phyloP scores from a whole-genome alignment of 2,888 invertebrate species.

The Cantharis rustica region DNA sequence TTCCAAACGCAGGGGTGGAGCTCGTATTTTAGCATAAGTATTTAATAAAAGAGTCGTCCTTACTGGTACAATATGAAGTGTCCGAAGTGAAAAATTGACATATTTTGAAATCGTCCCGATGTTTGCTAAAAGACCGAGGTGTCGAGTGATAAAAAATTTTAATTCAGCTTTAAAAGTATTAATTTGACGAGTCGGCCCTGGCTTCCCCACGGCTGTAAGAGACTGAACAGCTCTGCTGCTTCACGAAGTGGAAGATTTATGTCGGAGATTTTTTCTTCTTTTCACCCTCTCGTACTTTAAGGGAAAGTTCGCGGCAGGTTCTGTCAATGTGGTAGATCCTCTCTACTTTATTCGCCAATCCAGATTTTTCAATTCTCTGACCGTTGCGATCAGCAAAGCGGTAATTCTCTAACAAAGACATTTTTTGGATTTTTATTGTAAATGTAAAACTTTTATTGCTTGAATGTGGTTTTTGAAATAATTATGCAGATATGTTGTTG shows the following conservation, averaged over 20 bases:
- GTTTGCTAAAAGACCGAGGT: background rate
- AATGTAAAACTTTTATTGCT: background rate
- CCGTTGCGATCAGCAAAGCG: constrained; percentile 21
- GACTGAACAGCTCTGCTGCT: constrained; percentile 33
- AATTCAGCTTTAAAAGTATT: background rate
- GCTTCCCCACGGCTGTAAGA: constrained; percentile 23
- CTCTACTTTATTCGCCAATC: constrained; percentile 35
- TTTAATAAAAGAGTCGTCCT: background rate
- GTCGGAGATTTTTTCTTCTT: constrained; percentile 38
- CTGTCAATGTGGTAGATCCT: constrained; percentile 36
- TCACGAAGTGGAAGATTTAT: constrained; percentile 39
- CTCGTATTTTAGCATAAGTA: background rate
- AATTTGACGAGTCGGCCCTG: constrained; percentile 25
- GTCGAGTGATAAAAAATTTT: background rate
- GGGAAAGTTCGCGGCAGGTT: constrained; percentile 36
- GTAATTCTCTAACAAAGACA: constrained; percentile 2
- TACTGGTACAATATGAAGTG: background rate
- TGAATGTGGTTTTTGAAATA: too few species aligned
- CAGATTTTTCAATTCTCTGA: constrained; percentile 36
- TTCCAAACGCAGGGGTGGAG: constrained; percentile 10
- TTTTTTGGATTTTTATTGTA: background rate
- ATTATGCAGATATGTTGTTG: background rate
- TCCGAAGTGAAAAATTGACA: background rate
- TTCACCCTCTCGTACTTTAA: constrained; percentile 25
- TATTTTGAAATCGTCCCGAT: background rate